phyloP scores from a whole-genome alignment of 2,797 vertebrate species.

The Menidia menidia region DNA sequence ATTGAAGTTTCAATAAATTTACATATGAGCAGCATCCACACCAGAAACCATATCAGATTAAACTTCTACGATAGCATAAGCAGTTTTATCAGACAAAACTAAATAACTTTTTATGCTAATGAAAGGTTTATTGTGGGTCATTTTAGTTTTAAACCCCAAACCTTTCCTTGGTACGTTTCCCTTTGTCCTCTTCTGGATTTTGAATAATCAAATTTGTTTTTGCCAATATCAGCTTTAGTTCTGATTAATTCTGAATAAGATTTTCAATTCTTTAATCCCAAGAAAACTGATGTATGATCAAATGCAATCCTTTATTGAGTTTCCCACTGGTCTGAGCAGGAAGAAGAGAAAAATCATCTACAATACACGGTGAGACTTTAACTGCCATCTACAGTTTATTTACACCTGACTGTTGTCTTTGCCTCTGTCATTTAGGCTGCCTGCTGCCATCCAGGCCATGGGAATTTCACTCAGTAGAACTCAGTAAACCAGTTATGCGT shows the following conservation, averaged over 20 bases:
- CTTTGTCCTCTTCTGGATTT: background rate
- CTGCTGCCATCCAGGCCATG: background rate
- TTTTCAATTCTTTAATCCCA: background rate
- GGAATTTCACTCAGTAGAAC: constrained; percentile 25
- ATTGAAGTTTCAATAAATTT: background rate
- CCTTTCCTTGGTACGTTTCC: background rate
- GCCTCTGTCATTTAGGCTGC: constrained; percentile 4
- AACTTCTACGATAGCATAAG: background rate
- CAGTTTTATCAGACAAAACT: background rate
- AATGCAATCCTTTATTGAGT: background rate
- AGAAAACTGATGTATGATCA: background rate
- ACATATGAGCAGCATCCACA: background rate
- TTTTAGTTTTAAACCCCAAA: background rate
- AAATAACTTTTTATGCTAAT: background rate
- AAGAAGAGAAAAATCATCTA: constrained; percentile 15
- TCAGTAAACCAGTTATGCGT: constrained; percentile 25
- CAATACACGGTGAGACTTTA: constrained; percentile 66
- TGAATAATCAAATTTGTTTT: background rate
- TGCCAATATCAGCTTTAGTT: background rate
- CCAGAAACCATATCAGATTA: background rate
- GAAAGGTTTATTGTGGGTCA: background rate
- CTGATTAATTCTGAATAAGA: background rate
- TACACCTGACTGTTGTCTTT: constrained; percentile 33
- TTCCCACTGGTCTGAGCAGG: constrained; percentile 1
- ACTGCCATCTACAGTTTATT: constrained; percentile 54